Evolutionary conservation across 1,140 invertebrate genomes (phyloP), one percentile per base, ranked within the genome.

Genomic region (Caenorhabditis latens): DNA sequence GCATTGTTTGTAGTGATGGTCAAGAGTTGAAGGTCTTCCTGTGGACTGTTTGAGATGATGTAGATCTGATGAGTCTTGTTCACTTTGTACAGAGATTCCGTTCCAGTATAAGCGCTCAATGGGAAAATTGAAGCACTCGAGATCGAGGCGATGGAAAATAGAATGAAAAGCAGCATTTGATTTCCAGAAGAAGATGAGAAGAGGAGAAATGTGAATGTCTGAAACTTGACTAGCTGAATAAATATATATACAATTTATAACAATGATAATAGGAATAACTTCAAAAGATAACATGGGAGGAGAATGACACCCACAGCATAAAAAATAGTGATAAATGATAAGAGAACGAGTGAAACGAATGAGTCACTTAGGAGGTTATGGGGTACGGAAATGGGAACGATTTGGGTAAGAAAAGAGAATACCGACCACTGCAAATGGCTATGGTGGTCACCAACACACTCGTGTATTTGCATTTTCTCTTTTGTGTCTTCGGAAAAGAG

Each of bases 381-480:
- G 40, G 46, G 71, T 79, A 79, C 71, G 71, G 71, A 79, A 79
- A 79, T 63, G 61, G 21, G 24, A 63, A 63, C n/a, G 71, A 79
- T 43, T 79, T 79, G 46, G 71, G 71, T 48, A 53, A 79, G 46
- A n/a, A 75, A 24, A 50, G 21, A 50, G n/a, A 16, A 79, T 16
- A 50, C 71, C 46, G 71, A 79, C 71, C 9, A 79, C 14, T n/a
- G 71, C 46, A 53, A 53, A 79, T 79, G 71, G 71, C 40, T 79
- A 42, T 43, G n/a, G 8, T 50, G 46, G 46, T 13, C 24, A 21
- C 16, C 50, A 11, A 53, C 16, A 21, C 71, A 24, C 46, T 50
- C 71, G 71, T 79, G 71, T 79, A 79, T 79, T 79, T 79, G 71
- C 71, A 79, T 79, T 79, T 79, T 79, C 46, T 79, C 71, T 79